Base-by-base conservation (phyloP, 2,113 vertebrate genomes). In the Antigone vipio region DNA sequence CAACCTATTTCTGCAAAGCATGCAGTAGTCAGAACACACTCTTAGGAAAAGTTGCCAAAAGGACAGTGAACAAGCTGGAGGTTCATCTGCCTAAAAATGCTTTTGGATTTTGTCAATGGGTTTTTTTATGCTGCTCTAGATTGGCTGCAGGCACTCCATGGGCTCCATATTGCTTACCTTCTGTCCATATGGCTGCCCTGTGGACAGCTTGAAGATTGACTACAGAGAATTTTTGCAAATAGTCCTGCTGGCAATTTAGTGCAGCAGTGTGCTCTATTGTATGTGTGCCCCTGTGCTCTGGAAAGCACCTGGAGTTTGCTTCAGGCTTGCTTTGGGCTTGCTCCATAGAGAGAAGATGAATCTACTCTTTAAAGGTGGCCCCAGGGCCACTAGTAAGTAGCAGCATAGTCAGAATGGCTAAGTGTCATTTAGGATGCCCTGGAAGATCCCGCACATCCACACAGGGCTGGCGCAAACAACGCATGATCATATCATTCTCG, bases 111-210 rank as follows among this genome's bases (percentile, higher is more conserved):
- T 84, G 20, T 84, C 72, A 60, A 20, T 30, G 21, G 2, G 0
- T 59, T 91, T 45, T 67, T 52, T 53, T 44, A 22, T 26, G 89
- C 38, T 44, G 26, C 47, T 78, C 44, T 68, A 59, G 84, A 78
- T 13, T 85, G 66, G 56, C 83, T 86, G 32, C 60, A 85, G 44
- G 62, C 44, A 87, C 3, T 92, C 19, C 27, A 12, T 35, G 40
- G 85, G 84, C 77, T 59, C 49, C 80, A 78, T 85, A 91, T 85
- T 91, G 73, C 47, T 82, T 78, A 34, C 84, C 47, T 95, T 87
- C 80, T 93, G 72, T 50, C 47, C 56, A 24, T 74, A 58, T 63
- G 47, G 19, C 12, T 81, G 18, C 44, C 84, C 80, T 22, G 66
- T 84, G 73, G 52, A 91, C 69, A 85, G 68, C 59, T 50, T 78